These are phyloP conservation scores for Triplophysa yarkandensis DNA, from an alignment of 2,797 vertebrate genomes.

Conservation along the genomic window DNA sequence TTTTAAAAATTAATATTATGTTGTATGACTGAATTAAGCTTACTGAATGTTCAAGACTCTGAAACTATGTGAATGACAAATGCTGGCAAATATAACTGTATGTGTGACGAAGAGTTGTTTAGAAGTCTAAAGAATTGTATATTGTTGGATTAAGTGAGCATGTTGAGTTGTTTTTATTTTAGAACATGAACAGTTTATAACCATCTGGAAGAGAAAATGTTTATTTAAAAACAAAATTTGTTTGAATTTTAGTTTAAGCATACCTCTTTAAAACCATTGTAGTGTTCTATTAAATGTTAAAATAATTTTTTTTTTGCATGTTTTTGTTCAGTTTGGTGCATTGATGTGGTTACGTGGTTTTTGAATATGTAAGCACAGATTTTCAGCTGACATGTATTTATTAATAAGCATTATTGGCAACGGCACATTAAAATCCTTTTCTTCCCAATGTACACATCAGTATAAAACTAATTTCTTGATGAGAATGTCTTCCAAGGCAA, in stretches of 20 bases:
- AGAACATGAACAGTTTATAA: background rate
- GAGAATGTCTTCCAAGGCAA: background rate
- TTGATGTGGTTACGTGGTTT: background rate
- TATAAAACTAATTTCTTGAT: background rate
- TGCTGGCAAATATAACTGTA: background rate
- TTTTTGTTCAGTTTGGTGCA: background rate
- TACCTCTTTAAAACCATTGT: background rate
- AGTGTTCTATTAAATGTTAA: background rate
- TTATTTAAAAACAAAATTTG: too few relatives aligned
- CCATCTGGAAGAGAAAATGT: background rate
- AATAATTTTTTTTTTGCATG: background rate
- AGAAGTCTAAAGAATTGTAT: too few relatives aligned
- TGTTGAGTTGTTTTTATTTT: background rate
- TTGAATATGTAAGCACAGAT: constrained; percentile 22
- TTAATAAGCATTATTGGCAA: constrained; percentile 63
- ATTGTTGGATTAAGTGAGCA: background rate
- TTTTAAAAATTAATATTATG: background rate
- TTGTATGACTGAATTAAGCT: background rate
- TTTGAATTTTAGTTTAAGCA: too few relatives aligned
- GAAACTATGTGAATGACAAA: background rate
- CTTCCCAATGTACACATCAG: background rate
- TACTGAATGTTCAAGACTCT: too few relatives aligned
- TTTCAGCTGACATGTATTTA: constrained; percentile 72
- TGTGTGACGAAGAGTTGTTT: background rate
- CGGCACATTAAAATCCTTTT: constrained; percentile 61